phyloP scores from a whole-genome alignment of 2,797 vertebrate species.

The Karalla daura region DNA sequence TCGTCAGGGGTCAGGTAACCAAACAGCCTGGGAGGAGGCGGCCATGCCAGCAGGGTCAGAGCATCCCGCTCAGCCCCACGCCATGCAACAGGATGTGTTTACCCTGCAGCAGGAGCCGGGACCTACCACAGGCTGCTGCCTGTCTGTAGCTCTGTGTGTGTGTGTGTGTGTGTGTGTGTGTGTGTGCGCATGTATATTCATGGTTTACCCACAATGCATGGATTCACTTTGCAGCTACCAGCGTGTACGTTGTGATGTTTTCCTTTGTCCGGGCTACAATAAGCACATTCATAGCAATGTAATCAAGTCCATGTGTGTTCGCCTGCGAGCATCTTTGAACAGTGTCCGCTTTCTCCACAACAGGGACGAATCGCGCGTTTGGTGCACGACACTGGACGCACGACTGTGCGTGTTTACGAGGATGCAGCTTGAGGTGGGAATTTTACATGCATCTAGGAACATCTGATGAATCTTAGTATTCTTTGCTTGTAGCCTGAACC shows the following conservation, averaged over 20 bases:
- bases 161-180: background rate
- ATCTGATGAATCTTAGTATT: too few relatives aligned
- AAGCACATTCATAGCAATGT: constrained; percentile 46
- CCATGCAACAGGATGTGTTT: constrained; percentile 59
- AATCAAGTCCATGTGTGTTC: constrained; percentile 44
- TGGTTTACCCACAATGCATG: constrained; percentile 15
- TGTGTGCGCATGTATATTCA: too few relatives aligned
- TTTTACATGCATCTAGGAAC: too few relatives aligned
- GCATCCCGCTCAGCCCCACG: constrained; percentile 37
- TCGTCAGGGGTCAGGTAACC: constrained; percentile 68
- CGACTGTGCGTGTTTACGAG: too few relatives aligned
- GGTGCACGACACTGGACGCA: too few relatives aligned
- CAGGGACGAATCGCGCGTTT: constrained; percentile 24
- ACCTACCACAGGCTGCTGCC: constrained; percentile 57
- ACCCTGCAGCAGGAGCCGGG: constrained; percentile 49
- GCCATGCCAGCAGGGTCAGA: constrained; percentile 39
- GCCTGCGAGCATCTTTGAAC: constrained; percentile 28
- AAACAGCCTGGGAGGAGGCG: constrained; percentile 55
- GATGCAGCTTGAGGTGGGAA: too few relatives aligned
- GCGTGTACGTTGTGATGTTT: constrained; percentile 1
- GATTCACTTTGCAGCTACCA: constrained; percentile 11
- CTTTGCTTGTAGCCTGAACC: too few relatives aligned
- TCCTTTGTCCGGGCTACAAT: constrained; percentile 42
- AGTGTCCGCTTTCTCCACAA: constrained; percentile 27
- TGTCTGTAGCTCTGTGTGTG: too few relatives aligned